Evolutionary conservation across 2,113 vertebrate genomes (phyloP).

Genomic region (Gobio gobio): DNA sequence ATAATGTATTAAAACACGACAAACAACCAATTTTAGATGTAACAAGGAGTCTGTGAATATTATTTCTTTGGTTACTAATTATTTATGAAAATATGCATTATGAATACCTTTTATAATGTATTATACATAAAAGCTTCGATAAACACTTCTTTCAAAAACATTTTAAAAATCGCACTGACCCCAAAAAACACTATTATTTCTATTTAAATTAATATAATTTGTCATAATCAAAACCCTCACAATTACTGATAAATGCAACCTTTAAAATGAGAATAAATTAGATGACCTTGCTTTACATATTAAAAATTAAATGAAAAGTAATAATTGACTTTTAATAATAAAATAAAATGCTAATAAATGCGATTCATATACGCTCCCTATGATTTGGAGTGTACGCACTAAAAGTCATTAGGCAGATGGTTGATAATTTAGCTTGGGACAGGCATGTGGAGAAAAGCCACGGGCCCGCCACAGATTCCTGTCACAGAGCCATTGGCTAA

Average conservation of each 20-base stretch:
- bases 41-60: no score
- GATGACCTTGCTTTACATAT: no score
- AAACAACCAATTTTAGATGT: no score
- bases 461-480: not conserved
- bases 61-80: no score
- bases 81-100: no score
- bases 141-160: no score
- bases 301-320: no score
- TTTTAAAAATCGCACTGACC: not conserved
- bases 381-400: not conserved
- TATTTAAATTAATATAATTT: not conserved
- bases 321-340: no score
- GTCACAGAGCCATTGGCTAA: conserved; percentile 17
- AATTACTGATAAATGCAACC: not conserved
- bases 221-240: not conserved
- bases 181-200: no score
- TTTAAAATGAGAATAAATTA: not conserved
- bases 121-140: no score
- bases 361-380: not conserved
- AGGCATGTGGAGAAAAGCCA: not conserved
- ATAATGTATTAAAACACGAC: no score
- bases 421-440: conserved; percentile 16
- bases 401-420: conserved; percentile 21
- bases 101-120: no score
- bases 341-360: not conserved